Percentiles rank a stretch among this genome's conserved stretches.
phyloP scores from a whole-genome alignment of 2,888 invertebrate species.

The Apoderus coryli region DNA sequence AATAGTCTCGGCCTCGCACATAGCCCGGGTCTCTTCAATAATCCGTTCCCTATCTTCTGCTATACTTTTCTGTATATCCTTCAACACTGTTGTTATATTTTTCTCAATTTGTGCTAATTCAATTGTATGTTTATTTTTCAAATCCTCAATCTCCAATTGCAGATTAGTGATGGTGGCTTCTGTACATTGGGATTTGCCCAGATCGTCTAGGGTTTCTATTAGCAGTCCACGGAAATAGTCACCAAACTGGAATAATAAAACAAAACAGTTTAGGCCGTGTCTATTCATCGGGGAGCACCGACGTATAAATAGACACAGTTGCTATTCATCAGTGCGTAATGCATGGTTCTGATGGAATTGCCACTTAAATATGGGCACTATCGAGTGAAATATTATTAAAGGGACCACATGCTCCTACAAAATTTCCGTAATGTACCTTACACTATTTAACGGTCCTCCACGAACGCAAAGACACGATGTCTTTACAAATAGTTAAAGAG shows the following conservation, averaged over 20 bases:
- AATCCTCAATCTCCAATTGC: conserved; percentile 53
- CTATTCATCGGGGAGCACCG: too few relatives aligned
- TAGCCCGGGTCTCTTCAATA: conserved; percentile 47
- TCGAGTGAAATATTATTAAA: too few relatives aligned
- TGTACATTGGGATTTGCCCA: conserved; percentile 38
- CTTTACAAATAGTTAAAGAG: too few relatives aligned
- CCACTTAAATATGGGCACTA: too few relatives aligned
- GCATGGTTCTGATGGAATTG: too few relatives aligned
- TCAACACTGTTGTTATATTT: conserved; percentile 28
- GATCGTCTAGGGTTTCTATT: conserved; percentile 49
- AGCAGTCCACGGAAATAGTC: conserved; percentile 57
- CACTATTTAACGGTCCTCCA: too few relatives aligned
- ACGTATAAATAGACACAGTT: too few relatives aligned
- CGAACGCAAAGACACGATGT: too few relatives aligned
- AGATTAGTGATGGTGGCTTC: conserved; percentile 46
- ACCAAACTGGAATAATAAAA: conserved; percentile 37
- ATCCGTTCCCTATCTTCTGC: conserved; percentile 46
- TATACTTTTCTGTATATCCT: conserved; percentile 29
- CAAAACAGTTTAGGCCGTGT: not conserved
- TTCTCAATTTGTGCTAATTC: conserved; percentile 48
- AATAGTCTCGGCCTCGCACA: conserved; percentile 54
- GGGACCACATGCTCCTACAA: too few relatives aligned
- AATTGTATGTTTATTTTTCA: conserved; percentile 56
- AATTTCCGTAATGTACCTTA: too few relatives aligned
- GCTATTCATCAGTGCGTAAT: too few relatives aligned